Conservation (phyloP, 1,140 invertebrate genomes). For the Eumaeus atala region DNA sequence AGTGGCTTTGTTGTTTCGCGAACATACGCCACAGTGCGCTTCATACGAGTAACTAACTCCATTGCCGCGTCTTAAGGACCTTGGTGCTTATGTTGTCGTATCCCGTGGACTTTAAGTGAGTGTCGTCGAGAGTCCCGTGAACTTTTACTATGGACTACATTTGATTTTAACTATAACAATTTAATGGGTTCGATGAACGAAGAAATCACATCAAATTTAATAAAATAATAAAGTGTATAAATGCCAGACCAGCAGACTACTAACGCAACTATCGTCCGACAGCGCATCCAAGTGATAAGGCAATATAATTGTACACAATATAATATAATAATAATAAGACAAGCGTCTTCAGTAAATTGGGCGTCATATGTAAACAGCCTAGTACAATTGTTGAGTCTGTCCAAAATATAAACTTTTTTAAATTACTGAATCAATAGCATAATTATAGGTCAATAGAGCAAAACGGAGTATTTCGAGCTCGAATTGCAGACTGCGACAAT, state of each 20-base stretch:
- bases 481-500: too few relatives aligned
- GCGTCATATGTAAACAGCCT: neutral
- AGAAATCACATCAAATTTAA: neutral
- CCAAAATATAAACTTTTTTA: constrained; percentile 14
- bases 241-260: constrained; percentile 9
- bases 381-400: constrained; percentile 8
- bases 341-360: constrained; percentile 5
- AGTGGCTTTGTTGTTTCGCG: neutral
- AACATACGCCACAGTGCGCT: constrained; percentile 8
- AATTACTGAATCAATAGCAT: too few relatives aligned
- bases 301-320: too few relatives aligned
- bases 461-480: too few relatives aligned
- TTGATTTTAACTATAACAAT: constrained; percentile 15
- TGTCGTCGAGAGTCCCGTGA: constrained; percentile 7
- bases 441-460: too few relatives aligned
- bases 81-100: too few relatives aligned
- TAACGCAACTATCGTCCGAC: neutral
- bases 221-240: constrained; percentile 7
- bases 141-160: neutral
- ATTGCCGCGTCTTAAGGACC: too few relatives aligned
- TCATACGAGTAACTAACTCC: constrained; percentile 7
- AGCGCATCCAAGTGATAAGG: constrained; percentile 5
- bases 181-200: neutral
- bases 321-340: neutral
- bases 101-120: constrained; percentile 12